Conservation (phyloP, 2,888 invertebrate species). For the Choreutis nemorana region DNA sequence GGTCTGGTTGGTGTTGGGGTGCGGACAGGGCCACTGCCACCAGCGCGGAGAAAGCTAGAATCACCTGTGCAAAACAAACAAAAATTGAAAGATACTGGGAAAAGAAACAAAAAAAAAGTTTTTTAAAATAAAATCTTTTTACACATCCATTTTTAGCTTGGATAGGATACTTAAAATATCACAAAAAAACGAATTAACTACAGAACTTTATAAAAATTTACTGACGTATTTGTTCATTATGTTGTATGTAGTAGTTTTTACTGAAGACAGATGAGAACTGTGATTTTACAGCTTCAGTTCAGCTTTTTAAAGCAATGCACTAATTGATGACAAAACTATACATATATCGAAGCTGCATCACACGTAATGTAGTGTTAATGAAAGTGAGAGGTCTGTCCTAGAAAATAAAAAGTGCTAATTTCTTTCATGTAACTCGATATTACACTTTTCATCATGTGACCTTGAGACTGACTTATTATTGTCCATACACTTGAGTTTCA, state of each 20-base stretch:
- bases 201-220: conserved; percentile 11
- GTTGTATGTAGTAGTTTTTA: conserved; percentile 14
- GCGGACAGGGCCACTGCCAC: conserved; percentile 31
- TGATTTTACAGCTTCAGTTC: too few species aligned
- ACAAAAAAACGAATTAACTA: too few species aligned
- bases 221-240: conserved; percentile 48
- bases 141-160: too few species aligned
- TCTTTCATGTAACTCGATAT: conserved; percentile 6
- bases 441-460: too few species aligned
- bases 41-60: conserved; percentile 32
- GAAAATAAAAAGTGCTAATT: conserved; percentile 24
- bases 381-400: conserved; percentile 27
- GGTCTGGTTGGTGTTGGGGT: conserved; percentile 26
- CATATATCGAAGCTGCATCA: conserved; percentile 11
- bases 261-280: conserved; percentile 27
- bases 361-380: conserved; percentile 48
- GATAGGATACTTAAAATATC: too few species aligned
- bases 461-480: too few species aligned
- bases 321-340: conserved; percentile 41
- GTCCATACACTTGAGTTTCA: too few species aligned
- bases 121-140: too few species aligned
- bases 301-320: conserved; percentile 34
- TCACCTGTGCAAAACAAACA: conserved; percentile 20
- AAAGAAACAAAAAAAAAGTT: not conserved
- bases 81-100: too few species aligned